Evolutionary conservation across 1,140 invertebrate genomes (phyloP), one percentile per base, ranked within the genome.

Genomic region (Alviniconcha marisindica): DNA sequence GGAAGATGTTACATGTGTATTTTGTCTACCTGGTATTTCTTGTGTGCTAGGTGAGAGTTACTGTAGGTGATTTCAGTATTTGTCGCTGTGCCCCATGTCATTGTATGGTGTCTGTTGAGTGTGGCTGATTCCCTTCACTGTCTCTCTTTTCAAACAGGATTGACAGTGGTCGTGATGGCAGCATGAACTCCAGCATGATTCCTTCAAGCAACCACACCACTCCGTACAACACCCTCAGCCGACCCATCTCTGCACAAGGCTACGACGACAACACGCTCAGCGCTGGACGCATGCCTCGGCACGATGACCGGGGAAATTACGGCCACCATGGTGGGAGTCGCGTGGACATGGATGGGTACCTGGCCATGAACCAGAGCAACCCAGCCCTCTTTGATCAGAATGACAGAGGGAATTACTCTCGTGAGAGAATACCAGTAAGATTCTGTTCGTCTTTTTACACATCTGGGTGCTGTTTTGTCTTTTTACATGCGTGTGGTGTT

Each of bases 241-340:
- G 89, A 33, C 90, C 89, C 14, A 89, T 89, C 28, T 87, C 87
- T 44, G 89, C 87, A 60, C 91, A 92, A 44, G 91, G 91, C 40
- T 92, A 91, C 81, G 90, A 92, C 81, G 91, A 92, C 81, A 88
- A 86, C 83, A 92, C 91, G 21, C 71, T 92, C 69, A 87, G 89
- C 24, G 85, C 89, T 44, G 87, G 88, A 12, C 86, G 86, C 33
- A 83, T 83, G 18, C 85, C 77, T 36, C 44, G 60, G 31, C 77
- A 33, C 1, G 69, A 54, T 54, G 78, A 80, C 28, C 18, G 38
- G 5, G 40, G 42, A 21, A 63, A 54, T 77, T n/a, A 84, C 77
- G 80, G 79, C 81, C 36, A 82, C 66, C 21, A 83, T 82, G 84
- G 76, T 80, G 86, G 15, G 81, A 88, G 79, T 84, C 85, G 28